Evolutionary conservation across 1,140 invertebrate genomes (phyloP), one percentile per base, ranked within the genome.

Genomic region (Leptinotarsa lineolata): DNA sequence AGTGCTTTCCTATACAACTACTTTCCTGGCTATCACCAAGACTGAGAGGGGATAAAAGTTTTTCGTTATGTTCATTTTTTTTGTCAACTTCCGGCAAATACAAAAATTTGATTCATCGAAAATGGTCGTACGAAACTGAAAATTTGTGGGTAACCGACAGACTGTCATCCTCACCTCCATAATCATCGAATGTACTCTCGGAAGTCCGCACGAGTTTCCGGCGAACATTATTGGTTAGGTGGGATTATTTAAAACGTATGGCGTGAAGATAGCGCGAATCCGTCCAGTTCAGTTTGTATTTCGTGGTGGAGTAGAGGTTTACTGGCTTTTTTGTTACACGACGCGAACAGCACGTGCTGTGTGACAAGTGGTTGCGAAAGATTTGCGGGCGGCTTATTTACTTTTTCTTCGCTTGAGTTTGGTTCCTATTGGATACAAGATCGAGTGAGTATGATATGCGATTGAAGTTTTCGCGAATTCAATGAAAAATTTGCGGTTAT

Each of bases 261-360:
- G 64, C 39, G 64, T 66, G 30, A 66, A 66, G 64, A 66, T 66
- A 66, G 39, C 64, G 64, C 64, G 30, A 66, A 66, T 39, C 64
- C 30, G 18, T 64, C 39, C 64, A 66, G 64, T 39, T 66, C 64
- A 66, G 64, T 66, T 66, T 16, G 64, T 39, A 66, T 66, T 66
- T 66, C 64, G 64, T 66, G 18, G 30, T 39, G 48, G 64, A 39
- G 64, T 66, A 30, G 15, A 24, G 64, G 12, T 8, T 44, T 30
- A 30, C 4, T 66, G 22, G 64, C n/a, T 66, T 54, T 66, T 66
- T 66, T 66, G 30, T 66, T 66, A 30, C 22, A 66, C 30, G 21
- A 15, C 30, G 21, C 21, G 15, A 44, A 39, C 13, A 15, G 39
- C 64, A 66, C 64, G 64, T 66, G 64, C 22, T 66, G 22, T 18